These are phyloP conservation scores for Drosophila nr. perissopoda DNA, from an alignment of 2,888 invertebrate species.

Conservation along the genomic window DNA sequence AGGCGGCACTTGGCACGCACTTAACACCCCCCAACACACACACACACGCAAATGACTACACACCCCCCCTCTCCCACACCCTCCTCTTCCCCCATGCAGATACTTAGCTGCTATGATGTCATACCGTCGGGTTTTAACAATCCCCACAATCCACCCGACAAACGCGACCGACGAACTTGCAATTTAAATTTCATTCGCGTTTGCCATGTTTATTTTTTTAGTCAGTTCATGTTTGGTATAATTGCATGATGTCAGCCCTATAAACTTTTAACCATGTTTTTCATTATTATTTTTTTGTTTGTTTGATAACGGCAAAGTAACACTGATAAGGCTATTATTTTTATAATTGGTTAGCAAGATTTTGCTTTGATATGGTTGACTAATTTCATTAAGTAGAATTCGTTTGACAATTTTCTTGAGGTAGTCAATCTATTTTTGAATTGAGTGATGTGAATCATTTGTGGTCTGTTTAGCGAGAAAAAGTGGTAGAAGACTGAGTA, in stretches of 20 bases:
- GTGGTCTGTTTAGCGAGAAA: not conserved
- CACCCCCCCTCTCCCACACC: not conserved
- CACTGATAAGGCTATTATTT: constrained; percentile 35
- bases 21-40: constrained; percentile 43
- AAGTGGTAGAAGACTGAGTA: not conserved
- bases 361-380: constrained; percentile 49
- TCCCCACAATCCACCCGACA: constrained; percentile 23
- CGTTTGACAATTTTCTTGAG: constrained; percentile 43
- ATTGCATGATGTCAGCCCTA: constrained; percentile 52
- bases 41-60: constrained; percentile 9
- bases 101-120: constrained; percentile 45
- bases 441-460: constrained; percentile 16
- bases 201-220: constrained; percentile 17
- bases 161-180: constrained; percentile 34
- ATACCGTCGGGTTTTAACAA: constrained; percentile 21
- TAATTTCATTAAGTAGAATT: constrained; percentile 53
- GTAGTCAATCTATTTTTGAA: constrained; percentile 42
- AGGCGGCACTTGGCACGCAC: constrained; percentile 41
- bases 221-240: constrained; percentile 17
- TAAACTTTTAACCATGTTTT: not conserved
- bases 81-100: no score
- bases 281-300: not conserved
- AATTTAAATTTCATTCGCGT: constrained; percentile 64
- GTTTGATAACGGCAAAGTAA: constrained; percentile 32
- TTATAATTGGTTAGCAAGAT: constrained; percentile 32